phyloP scores from a whole-genome alignment of 2,888 invertebrate species.

The Lasioglossum leucozonium region DNA sequence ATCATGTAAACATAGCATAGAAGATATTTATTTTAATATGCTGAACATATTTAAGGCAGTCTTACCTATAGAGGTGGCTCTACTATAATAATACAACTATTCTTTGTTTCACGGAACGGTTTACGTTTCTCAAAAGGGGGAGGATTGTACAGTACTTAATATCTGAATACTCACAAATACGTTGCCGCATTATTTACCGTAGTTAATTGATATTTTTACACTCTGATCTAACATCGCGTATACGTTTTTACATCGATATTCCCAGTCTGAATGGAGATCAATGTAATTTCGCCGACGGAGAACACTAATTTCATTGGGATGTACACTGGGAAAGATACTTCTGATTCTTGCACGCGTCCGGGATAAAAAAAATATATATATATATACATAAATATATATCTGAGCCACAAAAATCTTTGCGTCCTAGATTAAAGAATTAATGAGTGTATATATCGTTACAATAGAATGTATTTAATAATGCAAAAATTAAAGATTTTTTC shows the following conservation, averaged over 20 bases:
- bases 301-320: conserved; percentile 33
- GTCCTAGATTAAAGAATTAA: conserved; percentile 76
- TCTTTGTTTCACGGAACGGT: conserved; percentile 48
- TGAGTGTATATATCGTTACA: conserved; percentile 81
- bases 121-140: conserved; percentile 41
- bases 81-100: conserved; percentile 60
- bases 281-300: conserved; percentile 39
- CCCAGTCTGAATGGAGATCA: conserved; percentile 41
- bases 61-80: conserved; percentile 78
- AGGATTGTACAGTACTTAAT: conserved; percentile 68
- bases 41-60: conserved; percentile 74
- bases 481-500: conserved; percentile 60
- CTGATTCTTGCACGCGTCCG: conserved; percentile 48
- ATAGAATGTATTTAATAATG: conserved; percentile 80
- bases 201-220: conserved; percentile 62
- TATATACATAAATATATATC: conserved; percentile 39
- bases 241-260: conserved; percentile 48
- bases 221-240: conserved; percentile 44
- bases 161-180: conserved; percentile 56
- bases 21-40: conserved; percentile 84
- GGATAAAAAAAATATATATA: not conserved
- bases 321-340: conserved; percentile 37
- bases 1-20: conserved; percentile 79
- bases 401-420: conserved; percentile 71
- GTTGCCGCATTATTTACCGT: conserved; percentile 54